Evolutionary conservation across 2,113 vertebrate genomes (phyloP).

Genomic region (Talpa occidentalis): DNA sequence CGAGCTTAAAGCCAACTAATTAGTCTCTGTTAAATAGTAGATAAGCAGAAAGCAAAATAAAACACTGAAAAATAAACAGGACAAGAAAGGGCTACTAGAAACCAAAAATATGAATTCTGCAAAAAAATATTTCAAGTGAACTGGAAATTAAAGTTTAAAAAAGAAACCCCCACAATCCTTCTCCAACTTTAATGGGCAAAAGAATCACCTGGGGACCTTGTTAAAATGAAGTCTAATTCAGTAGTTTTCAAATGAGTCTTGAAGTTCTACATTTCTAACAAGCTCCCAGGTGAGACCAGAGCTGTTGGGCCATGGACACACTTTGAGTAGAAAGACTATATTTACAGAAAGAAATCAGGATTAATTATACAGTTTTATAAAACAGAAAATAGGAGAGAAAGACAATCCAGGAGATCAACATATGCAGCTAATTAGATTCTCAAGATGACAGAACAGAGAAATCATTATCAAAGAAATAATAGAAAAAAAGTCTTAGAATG

Average conservation of each 20-base stretch:
- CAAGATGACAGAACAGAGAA: not conserved
- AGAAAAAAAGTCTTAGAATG: conserved; percentile 1
- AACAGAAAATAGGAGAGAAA: conserved; percentile 15
- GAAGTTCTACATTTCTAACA: not conserved
- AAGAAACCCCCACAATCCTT: not conserved
- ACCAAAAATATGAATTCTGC: not conserved
- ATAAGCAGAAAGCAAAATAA: not conserved
- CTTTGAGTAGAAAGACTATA: not conserved
- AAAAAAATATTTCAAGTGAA: not conserved
- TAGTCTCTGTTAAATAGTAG: not conserved
- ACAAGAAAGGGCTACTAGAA: not conserved
- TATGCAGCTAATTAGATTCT: not conserved
- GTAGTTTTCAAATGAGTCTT: not conserved
- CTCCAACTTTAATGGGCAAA: not conserved
- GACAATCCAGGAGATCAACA: not conserved
- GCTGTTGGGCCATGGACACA: not conserved
- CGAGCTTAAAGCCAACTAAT: not conserved
- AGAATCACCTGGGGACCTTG: not conserved
- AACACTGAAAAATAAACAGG: not conserved
- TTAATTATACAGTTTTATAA: not conserved
- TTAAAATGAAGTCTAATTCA: conserved; percentile 15
- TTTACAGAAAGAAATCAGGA: not conserved
- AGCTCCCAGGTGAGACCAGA: not conserved
- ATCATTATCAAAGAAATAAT: not conserved
- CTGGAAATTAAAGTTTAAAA: not conserved